Conservation (phyloP, 2,888 invertebrate genomes). For the Parnassius mnemosyne region DNA sequence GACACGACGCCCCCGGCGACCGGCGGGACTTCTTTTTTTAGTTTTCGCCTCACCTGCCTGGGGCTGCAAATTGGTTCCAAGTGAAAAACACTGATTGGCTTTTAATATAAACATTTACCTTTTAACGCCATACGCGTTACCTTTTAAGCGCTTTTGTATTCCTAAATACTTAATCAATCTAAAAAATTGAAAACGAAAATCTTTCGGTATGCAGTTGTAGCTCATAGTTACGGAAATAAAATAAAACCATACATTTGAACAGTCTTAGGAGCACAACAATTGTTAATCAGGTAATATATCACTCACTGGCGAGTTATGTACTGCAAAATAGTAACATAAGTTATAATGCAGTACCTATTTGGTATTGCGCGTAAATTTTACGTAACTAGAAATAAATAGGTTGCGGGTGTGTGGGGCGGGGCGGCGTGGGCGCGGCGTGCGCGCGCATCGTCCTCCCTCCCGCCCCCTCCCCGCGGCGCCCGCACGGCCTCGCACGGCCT, state of each 20-base stretch:
- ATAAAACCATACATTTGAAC: conserved; percentile 1
- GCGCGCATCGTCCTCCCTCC: conserved; percentile 57
- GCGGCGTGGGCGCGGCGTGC: conserved; percentile 70
- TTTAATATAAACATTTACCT: conserved; percentile 59
- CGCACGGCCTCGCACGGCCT: conserved; percentile 45
- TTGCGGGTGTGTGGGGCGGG: conserved; percentile 79
- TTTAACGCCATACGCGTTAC: conserved; percentile 21
- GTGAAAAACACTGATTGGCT: conserved; percentile 66
- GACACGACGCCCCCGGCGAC: conserved; percentile 56
- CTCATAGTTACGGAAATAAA: conserved; percentile 1
- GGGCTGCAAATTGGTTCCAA: conserved; percentile 54
- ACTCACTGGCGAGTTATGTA: conserved; percentile 24
- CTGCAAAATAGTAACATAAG: conserved; percentile 53
- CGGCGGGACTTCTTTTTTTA: conserved; percentile 64
- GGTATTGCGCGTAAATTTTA: conserved; percentile 80
- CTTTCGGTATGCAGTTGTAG: not conserved
- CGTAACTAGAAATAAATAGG: conserved; percentile 81
- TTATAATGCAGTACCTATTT: conserved; percentile 72
- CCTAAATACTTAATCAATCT: no score
- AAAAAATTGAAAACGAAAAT: not conserved
- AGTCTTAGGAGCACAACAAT: not conserved
- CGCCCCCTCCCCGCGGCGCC: conserved; percentile 35
- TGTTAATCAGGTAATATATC: conserved; percentile 14
- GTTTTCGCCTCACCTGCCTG: conserved; percentile 68
- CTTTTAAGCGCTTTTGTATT: not conserved